Evolutionary conservation across 1,140 invertebrate genomes (phyloP).

Genomic region (Drosophila arizonae): DNA sequence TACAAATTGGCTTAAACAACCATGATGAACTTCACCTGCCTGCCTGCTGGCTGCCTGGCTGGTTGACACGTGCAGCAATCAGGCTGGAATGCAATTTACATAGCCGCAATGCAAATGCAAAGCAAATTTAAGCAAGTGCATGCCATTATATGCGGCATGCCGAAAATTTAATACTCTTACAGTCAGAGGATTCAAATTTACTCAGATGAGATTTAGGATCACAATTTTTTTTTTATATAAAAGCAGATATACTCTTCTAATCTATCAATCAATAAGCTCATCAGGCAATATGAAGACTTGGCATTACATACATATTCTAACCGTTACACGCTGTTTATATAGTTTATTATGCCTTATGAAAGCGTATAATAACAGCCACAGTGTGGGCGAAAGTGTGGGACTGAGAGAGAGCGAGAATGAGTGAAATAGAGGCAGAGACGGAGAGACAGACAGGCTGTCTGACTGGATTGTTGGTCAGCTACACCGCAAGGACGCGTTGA

Average conservation of each 20-base stretch:
- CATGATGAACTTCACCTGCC: conserved; percentile 50
- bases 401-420: not conserved
- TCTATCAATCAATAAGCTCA: no score
- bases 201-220: no score
- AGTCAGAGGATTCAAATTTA: no score
- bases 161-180: not conserved
- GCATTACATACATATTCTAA: no score
- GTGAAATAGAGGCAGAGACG: not conserved
- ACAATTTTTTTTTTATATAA: no score
- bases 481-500: conserved; percentile 60
- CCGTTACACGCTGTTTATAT: not conserved
- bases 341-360: not conserved
- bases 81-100: conserved; percentile 61
- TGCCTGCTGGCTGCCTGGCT: no score
- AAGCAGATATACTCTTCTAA: no score
- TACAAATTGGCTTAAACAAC: conserved; percentile 69
- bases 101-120: conserved; percentile 54
- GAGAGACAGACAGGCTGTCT: not conserved
- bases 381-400: not conserved
- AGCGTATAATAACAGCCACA: conserved; percentile 13
- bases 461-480: conserved; percentile 12
- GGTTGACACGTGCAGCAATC: conserved; percentile 33
- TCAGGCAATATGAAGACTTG: no score
- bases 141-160: no score
- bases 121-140: conserved; percentile 53